These are phyloP conservation scores for Exaiptasia diaphana DNA, from an alignment of 64 coral and sea anemone genomes.

Conservation along the genomic window DNA sequence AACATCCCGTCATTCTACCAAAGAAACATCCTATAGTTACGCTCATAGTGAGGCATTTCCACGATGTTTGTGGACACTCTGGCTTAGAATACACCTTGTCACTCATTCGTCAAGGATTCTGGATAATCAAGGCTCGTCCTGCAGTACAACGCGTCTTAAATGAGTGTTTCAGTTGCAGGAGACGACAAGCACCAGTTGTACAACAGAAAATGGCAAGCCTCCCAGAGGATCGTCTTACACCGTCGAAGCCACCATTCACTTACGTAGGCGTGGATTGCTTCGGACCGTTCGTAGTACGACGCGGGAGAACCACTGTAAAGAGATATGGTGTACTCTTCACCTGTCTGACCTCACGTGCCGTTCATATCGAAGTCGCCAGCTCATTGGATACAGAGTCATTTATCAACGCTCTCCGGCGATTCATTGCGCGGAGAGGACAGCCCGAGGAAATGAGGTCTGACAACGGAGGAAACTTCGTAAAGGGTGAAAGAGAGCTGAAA, in stretches of 20 bases:
- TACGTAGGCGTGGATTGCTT: conserved; percentile 2
- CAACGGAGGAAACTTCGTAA: too few relatives aligned
- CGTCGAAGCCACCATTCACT: conserved; percentile 21
- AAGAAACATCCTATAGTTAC: conserved; percentile 39
- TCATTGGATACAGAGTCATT: conserved; percentile 8
- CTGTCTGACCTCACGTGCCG: background rate
- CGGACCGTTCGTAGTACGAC: background rate
- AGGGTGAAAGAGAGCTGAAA: conserved; percentile 4
- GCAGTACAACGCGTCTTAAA: conserved; percentile 23
- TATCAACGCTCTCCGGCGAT: conserved; percentile 14
- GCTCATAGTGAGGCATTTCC: conserved; percentile 52
- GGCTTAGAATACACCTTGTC: conserved; percentile 47
- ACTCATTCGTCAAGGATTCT: conserved; percentile 49
- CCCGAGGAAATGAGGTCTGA: conserved; percentile 20
- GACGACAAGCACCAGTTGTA: background rate
- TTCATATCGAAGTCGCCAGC: background rate
- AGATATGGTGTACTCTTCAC: conserved; percentile 20
- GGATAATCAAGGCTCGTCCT: conserved; percentile 26
- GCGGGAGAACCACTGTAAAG: background rate
- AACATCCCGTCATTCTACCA: conserved; percentile 58
- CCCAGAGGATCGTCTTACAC: background rate
- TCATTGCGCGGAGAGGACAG: background rate
- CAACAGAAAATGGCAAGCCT: conserved; percentile 47
- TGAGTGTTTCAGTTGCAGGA: conserved; percentile 32
- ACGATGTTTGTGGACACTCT: conserved; percentile 64